Evolutionary conservation across 2,113 vertebrate species (phyloP).

Genomic region (Perca schrenkii): DNA sequence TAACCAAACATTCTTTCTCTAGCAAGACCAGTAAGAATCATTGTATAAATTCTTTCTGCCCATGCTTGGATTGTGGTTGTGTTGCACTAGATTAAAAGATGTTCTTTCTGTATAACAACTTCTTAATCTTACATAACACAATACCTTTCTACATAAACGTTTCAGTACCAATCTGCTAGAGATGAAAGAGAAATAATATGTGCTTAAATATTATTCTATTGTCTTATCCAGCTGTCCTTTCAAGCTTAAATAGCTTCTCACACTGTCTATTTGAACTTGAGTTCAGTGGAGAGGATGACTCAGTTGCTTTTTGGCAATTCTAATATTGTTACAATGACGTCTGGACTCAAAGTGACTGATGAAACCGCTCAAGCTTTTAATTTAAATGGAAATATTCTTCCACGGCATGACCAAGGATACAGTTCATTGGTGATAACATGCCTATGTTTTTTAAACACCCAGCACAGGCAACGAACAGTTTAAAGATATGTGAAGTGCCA

Average conservation of each 20-base stretch:
- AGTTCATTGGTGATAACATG: neutral
- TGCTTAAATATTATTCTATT: neutral
- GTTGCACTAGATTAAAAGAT: neutral
- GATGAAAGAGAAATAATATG: neutral
- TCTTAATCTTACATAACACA: neutral
- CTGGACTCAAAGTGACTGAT: slow-evolving; percentile 26
- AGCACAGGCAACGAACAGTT: neutral
- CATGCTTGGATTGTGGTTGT: neutral
- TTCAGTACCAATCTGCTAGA: neutral
- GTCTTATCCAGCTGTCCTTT: neutral
- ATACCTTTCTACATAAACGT: neutral
- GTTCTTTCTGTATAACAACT: neutral
- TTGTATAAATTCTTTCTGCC: neutral
- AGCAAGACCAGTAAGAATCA: neutral
- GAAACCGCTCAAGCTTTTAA: slow-evolving; percentile 15
- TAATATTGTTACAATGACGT: slow-evolving; percentile 29
- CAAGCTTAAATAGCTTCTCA: neutral
- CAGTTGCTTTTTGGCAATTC: slow-evolving; percentile 33
- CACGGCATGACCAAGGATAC: neutral
- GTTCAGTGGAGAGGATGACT: slow-evolving; percentile 21
- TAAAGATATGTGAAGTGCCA: slow-evolving; percentile 26
- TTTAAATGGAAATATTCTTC: slow-evolving; percentile 19
- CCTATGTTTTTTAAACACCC: slow-evolving; percentile 30
- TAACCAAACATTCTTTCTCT: neutral
- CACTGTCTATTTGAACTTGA: neutral